Evolutionary conservation across 37 sponge, comb jelly and placozoan species (phyloP), one percentile per base, ranked within the genome.

Genomic region (Tethya wilhelma): DNA sequence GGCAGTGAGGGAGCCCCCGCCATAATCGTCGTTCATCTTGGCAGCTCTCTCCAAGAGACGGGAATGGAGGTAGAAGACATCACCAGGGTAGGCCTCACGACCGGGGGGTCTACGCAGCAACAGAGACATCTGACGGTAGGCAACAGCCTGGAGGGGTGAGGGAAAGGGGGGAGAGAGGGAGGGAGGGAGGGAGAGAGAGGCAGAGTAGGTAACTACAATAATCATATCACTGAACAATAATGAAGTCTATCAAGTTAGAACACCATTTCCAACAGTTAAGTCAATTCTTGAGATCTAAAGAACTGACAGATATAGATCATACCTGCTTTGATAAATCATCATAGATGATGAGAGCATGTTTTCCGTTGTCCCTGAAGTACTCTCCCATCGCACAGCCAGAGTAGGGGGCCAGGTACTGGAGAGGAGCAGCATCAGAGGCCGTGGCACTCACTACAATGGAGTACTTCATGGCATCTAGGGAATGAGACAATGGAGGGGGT

Each of bases 71-170:
- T 98, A 98, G 90, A 98, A 98, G 39, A 98, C 99, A 71, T 98
- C 99, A 60, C 99, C 99, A 59, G 99, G 99, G 73, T 98, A 98
- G 60, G 99, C 99, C 83, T 98, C 99, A 46, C 99, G 94, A 38
- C 99, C 99, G 6, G 99, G 99, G 29, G 99, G 99, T 39, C 99
- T 87, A 12, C 99, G 86, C 60, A 98, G 88, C 71, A 98, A 75
- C 80, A 98, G 90, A 3, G 99, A 98, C 99, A 98, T 98, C 92
- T 98, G 99, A 68, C 99, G 91, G 84, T 98, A 98, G 39, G 99
- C 99, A 14, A 98, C 99, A 63, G 99, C 99, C 94, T 96, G 72
- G 1, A 44, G 33, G 39, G n/a, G n/a, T n/a, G n/a, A n/a, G n/a
- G n/a, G n/a, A n/a, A n/a, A n/a, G n/a, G n/a, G n/a, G n/a, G n/a